phyloP scores from a whole-genome alignment of 1,140 invertebrate genomes.

The Megathymus violae region DNA sequence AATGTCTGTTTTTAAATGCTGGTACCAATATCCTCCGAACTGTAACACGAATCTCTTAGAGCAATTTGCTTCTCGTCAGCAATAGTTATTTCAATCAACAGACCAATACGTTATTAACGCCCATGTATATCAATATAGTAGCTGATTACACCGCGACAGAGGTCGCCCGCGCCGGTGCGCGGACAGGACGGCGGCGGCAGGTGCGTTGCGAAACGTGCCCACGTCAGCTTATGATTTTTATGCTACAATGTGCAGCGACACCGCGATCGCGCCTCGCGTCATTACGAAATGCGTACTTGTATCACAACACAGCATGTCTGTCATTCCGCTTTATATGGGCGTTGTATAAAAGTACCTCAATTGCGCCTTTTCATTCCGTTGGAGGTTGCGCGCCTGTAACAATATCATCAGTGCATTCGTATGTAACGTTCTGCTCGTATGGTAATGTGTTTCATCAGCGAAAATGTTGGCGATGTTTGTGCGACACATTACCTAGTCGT shows the following conservation, averaged over 20 bases:
- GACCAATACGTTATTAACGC: too few species aligned
- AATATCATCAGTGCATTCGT: slow-evolving; percentile 8
- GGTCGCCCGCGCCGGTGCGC: slow-evolving; percentile 7
- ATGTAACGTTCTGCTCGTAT: slow-evolving; percentile 10
- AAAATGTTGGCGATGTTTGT: background rate
- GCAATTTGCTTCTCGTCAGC: too few species aligned
- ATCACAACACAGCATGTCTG: slow-evolving; percentile 59
- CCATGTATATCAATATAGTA: background rate
- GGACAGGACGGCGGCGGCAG: slow-evolving; percentile 43
- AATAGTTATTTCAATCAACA: background rate
- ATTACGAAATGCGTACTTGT: slow-evolving; percentile 61
- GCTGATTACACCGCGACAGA: slow-evolving; percentile 20
- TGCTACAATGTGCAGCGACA: slow-evolving; percentile 46
- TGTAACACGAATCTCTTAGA: too few species aligned
- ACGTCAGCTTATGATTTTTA: slow-evolving; percentile 71
- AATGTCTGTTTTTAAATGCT: too few species aligned
- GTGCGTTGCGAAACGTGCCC: slow-evolving; percentile 62
- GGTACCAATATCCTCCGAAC: too few species aligned
- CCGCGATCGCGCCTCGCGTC: slow-evolving; percentile 50
- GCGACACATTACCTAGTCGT: background rate
- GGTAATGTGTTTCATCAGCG: background rate
- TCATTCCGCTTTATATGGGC: slow-evolving; percentile 40
- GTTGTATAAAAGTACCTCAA: slow-evolving; percentile 33
- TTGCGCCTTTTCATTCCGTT: slow-evolving; percentile 31
- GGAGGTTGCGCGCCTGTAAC: slow-evolving; percentile 35